Conservation (phyloP, 2,113 vertebrate genomes). For the Oryzias celebensis region DNA sequence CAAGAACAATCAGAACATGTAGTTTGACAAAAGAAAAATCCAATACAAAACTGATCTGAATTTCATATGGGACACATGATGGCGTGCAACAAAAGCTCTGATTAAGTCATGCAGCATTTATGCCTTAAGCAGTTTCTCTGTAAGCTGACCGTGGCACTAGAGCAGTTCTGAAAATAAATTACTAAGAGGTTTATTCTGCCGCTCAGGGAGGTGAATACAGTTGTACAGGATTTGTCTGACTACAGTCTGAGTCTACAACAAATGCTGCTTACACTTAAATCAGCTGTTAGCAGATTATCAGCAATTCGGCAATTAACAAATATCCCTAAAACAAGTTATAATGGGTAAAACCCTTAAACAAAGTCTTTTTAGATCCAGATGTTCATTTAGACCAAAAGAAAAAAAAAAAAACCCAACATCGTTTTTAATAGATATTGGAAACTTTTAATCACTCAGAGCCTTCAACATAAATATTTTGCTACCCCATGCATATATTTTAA, state of each 20-base stretch:
- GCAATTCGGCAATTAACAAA: background rate
- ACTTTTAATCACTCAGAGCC: no score
- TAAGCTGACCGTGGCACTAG: conserved; percentile 37
- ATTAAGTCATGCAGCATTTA: conserved; percentile 27
- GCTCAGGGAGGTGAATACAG: conserved; percentile 17
- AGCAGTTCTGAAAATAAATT: conserved; percentile 45
- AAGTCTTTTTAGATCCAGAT: no score
- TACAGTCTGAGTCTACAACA: background rate
- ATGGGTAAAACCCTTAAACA: no score
- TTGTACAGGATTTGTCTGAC: conserved; percentile 4
- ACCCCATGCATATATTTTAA: no score
- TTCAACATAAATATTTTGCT: no score
- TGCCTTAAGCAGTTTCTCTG: conserved; percentile 34
- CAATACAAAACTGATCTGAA: background rate
- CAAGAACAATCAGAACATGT: conserved; percentile 2
- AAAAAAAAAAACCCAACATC: no score
- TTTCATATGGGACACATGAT: background rate
- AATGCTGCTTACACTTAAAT: background rate
- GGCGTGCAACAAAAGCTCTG: conserved; percentile 5
- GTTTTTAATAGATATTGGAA: no score
- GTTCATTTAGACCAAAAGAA: no score
- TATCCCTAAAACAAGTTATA: background rate
- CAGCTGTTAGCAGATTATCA: background rate
- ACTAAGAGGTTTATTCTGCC: conserved; percentile 56
- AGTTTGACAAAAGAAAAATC: background rate